phyloP scores from a whole-genome alignment of 1,140 invertebrate genomes.

The Epicauta chinensis region DNA sequence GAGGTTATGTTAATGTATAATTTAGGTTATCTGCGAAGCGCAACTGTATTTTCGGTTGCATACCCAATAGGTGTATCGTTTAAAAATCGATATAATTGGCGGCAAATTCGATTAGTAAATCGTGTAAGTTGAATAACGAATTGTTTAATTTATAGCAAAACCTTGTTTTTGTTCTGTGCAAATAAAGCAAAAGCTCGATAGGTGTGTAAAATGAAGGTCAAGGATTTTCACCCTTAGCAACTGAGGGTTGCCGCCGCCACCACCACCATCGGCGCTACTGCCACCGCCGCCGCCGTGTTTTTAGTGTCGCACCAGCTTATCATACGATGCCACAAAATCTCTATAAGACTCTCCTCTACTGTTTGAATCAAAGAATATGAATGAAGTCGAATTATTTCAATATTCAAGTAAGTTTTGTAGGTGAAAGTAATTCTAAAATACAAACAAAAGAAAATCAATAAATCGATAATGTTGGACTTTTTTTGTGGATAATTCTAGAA shows the following conservation, averaged over 20 bases:
- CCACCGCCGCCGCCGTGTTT: slow-evolving; percentile 5
- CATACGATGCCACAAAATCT: slow-evolving; percentile 6
- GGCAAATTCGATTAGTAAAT: no score
- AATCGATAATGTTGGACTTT: background rate
- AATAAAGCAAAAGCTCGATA: no score
- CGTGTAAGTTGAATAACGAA: no score
- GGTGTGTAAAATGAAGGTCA: background rate
- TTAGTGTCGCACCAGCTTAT: slow-evolving; percentile 1
- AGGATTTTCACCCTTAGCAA: background rate
- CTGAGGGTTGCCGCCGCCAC: background rate
- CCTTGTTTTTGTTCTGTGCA: no score
- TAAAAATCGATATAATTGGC: slow-evolving; percentile 5
- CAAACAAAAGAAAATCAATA: background rate
- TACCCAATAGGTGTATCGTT: background rate
- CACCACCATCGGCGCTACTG: background rate
- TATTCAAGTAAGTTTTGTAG: slow-evolving; percentile 36
- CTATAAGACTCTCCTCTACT: background rate
- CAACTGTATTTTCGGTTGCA: slow-evolving; percentile 13
- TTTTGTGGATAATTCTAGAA: background rate
- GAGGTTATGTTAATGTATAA: background rate
- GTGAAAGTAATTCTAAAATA: background rate
- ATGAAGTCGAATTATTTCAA: slow-evolving; percentile 42
- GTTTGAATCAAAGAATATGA: slow-evolving; percentile 35
- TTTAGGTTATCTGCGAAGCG: no score
- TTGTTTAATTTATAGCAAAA: no score